Evolutionary conservation across 2,797 vertebrate species (phyloP).

Genomic region (Rhabdomys pumilio): DNA sequence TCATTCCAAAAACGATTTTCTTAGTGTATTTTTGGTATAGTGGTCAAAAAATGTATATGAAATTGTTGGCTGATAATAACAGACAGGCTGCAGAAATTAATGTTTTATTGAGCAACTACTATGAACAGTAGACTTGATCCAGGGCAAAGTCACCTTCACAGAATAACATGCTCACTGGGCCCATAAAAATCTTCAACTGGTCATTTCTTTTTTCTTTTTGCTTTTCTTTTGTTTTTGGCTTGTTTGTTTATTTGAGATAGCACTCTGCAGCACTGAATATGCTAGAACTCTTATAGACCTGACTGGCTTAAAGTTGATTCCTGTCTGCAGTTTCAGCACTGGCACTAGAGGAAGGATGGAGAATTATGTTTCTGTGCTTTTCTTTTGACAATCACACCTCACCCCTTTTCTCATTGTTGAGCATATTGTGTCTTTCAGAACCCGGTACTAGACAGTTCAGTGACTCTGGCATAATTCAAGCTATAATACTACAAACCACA

Average conservation of each 20-base stretch:
- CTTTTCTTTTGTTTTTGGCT: not conserved
- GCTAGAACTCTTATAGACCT: no score
- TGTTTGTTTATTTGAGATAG: not conserved
- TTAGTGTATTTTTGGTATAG: not conserved
- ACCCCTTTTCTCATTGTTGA: constrained; percentile 59
- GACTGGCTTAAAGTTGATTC: no score
- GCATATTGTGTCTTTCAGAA: constrained; percentile 58
- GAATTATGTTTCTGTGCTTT: constrained; percentile 32
- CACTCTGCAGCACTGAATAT: not conserved
- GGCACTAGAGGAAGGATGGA: not conserved
- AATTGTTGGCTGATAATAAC: not conserved
- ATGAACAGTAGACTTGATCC: not conserved
- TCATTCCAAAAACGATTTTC: not conserved
- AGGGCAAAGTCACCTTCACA: not conserved
- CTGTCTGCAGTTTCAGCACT: not conserved
- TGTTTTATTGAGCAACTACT: not conserved
- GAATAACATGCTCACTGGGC: not conserved
- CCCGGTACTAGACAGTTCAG: constrained; percentile 61
- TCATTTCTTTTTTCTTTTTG: not conserved
- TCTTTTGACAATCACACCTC: not conserved
- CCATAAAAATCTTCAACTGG: not conserved
- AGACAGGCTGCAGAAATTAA: not conserved
- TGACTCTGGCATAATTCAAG: constrained; percentile 73
- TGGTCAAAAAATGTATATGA: not conserved
- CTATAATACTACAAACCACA: constrained; percentile 63